These are phyloP conservation scores for Dinothrombium tinctorium DNA, from an alignment of 1,140 invertebrate genomes.

Conservation along the genomic window DNA sequence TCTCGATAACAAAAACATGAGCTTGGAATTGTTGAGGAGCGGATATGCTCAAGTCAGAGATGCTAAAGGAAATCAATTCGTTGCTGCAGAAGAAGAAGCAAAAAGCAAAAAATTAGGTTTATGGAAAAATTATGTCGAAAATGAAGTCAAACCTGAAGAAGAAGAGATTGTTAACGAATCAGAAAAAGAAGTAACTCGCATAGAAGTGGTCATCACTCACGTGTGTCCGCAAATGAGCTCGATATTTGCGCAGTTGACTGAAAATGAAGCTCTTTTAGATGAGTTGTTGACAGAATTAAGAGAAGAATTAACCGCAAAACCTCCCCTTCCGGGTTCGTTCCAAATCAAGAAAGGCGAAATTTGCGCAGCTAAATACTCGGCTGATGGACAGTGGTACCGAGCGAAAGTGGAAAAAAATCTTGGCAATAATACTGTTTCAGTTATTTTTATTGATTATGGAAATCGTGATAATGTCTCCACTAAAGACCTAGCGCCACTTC, in stretches of 20 bases:
- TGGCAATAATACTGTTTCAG: conserved; percentile 31
- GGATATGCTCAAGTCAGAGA: conserved; percentile 61
- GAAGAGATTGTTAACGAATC: conserved; percentile 23
- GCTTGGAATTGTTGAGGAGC: conserved; percentile 64
- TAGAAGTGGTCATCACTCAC: conserved; percentile 72
- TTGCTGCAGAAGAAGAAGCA: conserved; percentile 69
- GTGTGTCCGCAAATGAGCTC: conserved; percentile 37
- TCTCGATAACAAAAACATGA: conserved; percentile 54
- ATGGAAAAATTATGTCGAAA: conserved; percentile 20
- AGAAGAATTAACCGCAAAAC: conserved; percentile 56
- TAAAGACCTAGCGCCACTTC: conserved; percentile 11
- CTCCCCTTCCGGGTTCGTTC: conserved; percentile 60
- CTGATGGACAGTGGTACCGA: conserved; percentile 73
- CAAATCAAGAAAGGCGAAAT: conserved; percentile 57
- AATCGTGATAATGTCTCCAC: conserved; percentile 28
- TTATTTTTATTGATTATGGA: conserved; percentile 88
- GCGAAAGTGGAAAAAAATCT: conserved; percentile 67
- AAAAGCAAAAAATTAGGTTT: conserved; percentile 36
- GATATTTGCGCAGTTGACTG: conserved; percentile 71
- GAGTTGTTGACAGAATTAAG: conserved; percentile 55
- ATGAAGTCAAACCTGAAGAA: conserved; percentile 46
- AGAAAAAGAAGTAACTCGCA: conserved; percentile 33
- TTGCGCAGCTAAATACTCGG: conserved; percentile 67
- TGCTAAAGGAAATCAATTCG: conserved; percentile 44
- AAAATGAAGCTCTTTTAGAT: conserved; percentile 54